phyloP scores from a whole-genome alignment of 2,888 invertebrate species.

The Plagodis dolabraria region DNA sequence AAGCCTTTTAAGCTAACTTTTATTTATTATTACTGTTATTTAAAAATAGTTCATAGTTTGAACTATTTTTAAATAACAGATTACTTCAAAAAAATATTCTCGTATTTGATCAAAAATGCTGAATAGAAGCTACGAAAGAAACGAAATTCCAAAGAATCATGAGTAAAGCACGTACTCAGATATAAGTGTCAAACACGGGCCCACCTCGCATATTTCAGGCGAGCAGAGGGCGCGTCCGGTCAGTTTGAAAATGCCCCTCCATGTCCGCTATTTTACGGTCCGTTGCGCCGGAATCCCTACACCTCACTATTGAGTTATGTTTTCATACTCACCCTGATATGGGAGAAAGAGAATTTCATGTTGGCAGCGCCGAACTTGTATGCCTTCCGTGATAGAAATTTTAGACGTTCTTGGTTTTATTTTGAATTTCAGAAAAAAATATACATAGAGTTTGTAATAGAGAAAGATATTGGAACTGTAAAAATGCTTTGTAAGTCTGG shows the following conservation, averaged over 20 bases:
- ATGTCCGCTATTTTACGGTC: slow-evolving; percentile 78
- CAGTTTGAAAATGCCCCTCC: slow-evolving; percentile 76
- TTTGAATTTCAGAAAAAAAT: not conserved
- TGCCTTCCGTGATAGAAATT: slow-evolving; percentile 28
- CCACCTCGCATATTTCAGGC: slow-evolving; percentile 66
- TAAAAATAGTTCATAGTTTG: too few relatives aligned
- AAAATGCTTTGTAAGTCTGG: too few relatives aligned
- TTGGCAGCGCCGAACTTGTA: slow-evolving; percentile 44
- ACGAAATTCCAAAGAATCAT: slow-evolving; percentile 8
- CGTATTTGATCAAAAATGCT: too few relatives aligned
- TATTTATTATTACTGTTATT: too few relatives aligned
- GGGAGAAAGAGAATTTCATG: slow-evolving; percentile 51
- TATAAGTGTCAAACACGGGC: slow-evolving; percentile 56
- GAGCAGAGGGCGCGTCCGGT: slow-evolving; percentile 59
- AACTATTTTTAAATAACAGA: too few relatives aligned
- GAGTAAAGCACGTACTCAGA: slow-evolving; percentile 39
- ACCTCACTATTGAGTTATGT: slow-evolving; percentile 75
- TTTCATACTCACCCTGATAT: slow-evolving; percentile 59
- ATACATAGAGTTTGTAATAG: too few relatives aligned
- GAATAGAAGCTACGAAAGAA: not conserved
- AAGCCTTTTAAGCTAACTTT: too few relatives aligned
- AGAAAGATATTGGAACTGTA: too few relatives aligned
- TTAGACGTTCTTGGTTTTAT: slow-evolving; percentile 22
- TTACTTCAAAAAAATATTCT: too few relatives aligned
- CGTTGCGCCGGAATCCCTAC: slow-evolving; percentile 69